Evolutionary conservation across 2,888 invertebrate species (phyloP).

Genomic region (Apodemia zela): DNA sequence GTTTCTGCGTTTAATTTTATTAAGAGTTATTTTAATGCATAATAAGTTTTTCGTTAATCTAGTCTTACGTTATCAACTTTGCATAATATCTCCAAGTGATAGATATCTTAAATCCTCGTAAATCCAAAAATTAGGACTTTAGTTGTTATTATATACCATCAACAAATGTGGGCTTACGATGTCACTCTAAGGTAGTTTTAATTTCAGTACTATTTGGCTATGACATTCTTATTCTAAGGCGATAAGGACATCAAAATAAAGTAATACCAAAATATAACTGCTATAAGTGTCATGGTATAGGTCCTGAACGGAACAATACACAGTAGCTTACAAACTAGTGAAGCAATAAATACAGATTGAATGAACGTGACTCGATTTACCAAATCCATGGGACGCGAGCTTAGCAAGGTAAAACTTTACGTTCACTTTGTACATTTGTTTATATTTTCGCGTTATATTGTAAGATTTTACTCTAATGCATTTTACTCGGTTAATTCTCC

Average conservation of each 20-base stretch:
- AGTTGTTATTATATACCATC: background rate
- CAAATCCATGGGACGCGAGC: conserved; percentile 72
- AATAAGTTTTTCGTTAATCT: conserved; percentile 42
- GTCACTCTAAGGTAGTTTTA: background rate
- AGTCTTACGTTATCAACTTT: conserved; percentile 25
- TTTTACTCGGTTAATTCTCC: conserved; percentile 79
- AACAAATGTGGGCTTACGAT: background rate
- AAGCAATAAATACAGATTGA: conserved; percentile 54
- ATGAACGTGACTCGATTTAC: conserved; percentile 74
- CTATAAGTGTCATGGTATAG: conserved; percentile 46
- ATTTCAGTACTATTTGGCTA: background rate
- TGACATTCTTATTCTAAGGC: background rate
- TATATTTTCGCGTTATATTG: conserved; percentile 58
- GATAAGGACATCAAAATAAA: background rate
- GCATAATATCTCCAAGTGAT: background rate
- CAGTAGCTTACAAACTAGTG: conserved; percentile 44
- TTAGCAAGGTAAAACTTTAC: conserved; percentile 57
- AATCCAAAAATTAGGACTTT: background rate
- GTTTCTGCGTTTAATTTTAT: background rate
- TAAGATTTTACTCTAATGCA: conserved; percentile 73
- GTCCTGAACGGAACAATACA: conserved; percentile 55
- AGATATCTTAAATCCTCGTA: background rate
- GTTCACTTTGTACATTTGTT: conserved; percentile 58
- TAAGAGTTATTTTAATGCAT: conserved; percentile 12
- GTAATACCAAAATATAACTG: background rate